phyloP scores from a whole-genome alignment of 64 coral and sea anemone genomes.

The Cladopsammia gracilis region DNA sequence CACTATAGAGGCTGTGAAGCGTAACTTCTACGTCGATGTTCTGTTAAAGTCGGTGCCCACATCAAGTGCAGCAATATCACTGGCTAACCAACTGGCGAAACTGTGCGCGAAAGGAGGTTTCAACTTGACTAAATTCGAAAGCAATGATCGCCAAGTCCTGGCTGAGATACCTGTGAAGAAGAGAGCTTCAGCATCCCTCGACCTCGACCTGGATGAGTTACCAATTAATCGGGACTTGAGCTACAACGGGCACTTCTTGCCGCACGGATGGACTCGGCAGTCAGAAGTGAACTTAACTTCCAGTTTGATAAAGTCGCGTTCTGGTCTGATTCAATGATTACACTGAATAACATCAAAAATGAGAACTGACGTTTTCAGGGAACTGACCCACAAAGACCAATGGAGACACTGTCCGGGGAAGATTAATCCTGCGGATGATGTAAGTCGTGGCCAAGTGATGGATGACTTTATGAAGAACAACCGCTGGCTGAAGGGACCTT shows the following conservation, averaged over 20 bases:
- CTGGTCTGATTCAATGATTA: constrained; percentile 42
- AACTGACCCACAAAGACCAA: not conserved
- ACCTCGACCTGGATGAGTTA: constrained; percentile 15
- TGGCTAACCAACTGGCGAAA: not conserved
- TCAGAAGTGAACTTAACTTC: no score
- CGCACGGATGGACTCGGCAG: no score
- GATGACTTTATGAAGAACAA: not conserved
- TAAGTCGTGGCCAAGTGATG: not conserved
- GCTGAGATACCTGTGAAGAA: not conserved
- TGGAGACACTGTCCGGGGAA: constrained; percentile 55
- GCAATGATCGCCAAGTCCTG: constrained; percentile 2
- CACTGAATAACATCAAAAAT: constrained; percentile 9
- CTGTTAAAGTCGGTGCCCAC: constrained; percentile 6
- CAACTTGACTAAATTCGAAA: constrained; percentile 62
- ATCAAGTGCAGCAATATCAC: not conserved
- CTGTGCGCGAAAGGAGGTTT: constrained; percentile 62
- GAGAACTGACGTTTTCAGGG: constrained; percentile 26
- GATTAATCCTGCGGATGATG: constrained; percentile 22
- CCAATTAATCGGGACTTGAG: constrained; percentile 40
- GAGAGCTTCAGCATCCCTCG: not conserved
- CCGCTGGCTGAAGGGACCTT: constrained; percentile 45
- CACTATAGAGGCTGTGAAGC: not conserved
- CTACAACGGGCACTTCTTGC: constrained; percentile 1
- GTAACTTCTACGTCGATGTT: constrained; percentile 67
- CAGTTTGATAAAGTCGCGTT: not conserved